Evolutionary conservation across 2,797 vertebrate genomes (phyloP).

Genomic region (Streptopelia turtur): DNA sequence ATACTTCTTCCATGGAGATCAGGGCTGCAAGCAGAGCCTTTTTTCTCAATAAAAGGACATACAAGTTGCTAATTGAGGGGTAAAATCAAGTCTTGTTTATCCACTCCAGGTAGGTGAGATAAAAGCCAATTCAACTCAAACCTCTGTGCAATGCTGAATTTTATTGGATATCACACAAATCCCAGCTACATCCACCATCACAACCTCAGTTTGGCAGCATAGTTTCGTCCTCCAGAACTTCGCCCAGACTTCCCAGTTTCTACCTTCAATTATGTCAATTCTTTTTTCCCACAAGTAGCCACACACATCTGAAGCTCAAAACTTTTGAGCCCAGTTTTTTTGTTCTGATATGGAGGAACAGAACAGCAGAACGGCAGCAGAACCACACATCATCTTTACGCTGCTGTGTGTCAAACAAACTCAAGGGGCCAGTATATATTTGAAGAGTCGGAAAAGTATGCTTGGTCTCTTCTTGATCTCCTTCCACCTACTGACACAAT

Average conservation of each 20-base stretch:
- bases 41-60: neutral
- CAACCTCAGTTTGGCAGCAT: neutral
- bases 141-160: neutral
- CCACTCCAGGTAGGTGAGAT: neutral
- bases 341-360: neutral
- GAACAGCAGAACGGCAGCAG: neutral
- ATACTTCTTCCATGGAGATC: neutral
- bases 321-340: neutral
- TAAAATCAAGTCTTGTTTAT: neutral
- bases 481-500: neutral
- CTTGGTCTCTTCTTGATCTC: neutral
- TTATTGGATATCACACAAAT: neutral
- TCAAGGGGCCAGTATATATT: neutral
- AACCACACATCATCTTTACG: neutral
- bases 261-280: neutral
- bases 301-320: neutral
- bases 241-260: neutral
- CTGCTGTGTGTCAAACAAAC: neutral
- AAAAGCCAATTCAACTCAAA: neutral
- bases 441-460: neutral
- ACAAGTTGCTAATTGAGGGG: neutral
- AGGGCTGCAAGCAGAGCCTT: neutral
- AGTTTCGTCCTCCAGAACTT: neutral
- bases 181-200: neutral
- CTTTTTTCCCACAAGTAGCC: neutral